Conservation (phyloP, 2,113 vertebrate species). For the Sinocyclocheilus anshuiensis region DNA sequence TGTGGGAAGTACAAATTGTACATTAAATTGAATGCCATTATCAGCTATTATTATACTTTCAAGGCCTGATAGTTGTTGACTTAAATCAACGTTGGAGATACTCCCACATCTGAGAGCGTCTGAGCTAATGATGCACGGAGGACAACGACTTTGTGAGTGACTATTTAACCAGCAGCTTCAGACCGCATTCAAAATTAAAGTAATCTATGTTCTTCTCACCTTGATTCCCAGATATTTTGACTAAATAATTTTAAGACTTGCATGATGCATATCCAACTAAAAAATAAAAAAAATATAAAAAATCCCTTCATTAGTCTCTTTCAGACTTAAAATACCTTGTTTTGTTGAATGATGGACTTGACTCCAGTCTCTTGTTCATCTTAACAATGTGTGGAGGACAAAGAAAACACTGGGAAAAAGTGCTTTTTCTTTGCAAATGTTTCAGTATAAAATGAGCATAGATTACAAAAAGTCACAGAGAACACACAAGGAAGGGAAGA, state of each 20-base stretch:
- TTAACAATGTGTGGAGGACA: neutral
- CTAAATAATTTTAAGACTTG: too few relatives aligned
- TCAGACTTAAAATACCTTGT: neutral
- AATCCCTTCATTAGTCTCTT: too few relatives aligned
- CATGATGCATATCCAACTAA: too few relatives aligned
- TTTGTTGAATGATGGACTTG: neutral
- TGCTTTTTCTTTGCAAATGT: neutral
- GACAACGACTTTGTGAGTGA: neutral
- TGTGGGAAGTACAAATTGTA: constrained; percentile 12
- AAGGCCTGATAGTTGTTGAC: constrained; percentile 19
- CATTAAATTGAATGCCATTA: neutral
- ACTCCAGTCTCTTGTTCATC: neutral
- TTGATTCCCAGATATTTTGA: neutral
- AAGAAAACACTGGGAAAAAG: neutral
- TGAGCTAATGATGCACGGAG: constrained; percentile 29
- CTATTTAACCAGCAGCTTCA: constrained; percentile 20
- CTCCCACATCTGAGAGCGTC: neutral
- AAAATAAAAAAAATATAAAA: too few relatives aligned
- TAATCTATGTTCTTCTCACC: neutral
- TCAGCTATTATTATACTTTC: constrained; percentile 19
- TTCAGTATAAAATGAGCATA: neutral
- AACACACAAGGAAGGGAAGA: neutral
- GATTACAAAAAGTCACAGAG: too few relatives aligned
- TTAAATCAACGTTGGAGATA: neutral
- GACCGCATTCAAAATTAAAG: neutral